Evolutionary conservation across 2,113 vertebrate species (phyloP), one percentile per base, ranked within the genome.

Genomic region (Ascaphus truei): DNA sequence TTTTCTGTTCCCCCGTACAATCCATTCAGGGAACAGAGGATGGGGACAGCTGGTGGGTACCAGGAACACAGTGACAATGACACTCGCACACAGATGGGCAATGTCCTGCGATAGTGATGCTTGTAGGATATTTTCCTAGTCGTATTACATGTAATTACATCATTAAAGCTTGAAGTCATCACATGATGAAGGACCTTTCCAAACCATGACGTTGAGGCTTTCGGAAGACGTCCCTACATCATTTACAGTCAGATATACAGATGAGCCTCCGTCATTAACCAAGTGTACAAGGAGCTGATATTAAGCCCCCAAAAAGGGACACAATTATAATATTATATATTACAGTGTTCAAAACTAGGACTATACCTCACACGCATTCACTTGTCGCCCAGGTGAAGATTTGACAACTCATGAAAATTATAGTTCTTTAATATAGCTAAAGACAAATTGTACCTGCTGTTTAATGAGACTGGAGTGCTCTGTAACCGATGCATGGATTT

Each of bases 81-180:
- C 66, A 59, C 55, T n/a, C 29, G 58, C 55, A 50, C 56, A 68
- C 66, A 68, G 66, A 68, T 68, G 66, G 66, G 41, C 55, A 59
- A 48, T 68, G 66, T 68, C 41, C 53, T 68, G 22, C 53, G 37
- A 25, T 59, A 36, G 20, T 48, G 39, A 29, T 58, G 39, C 20
- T 59, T 20, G 13, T 29, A 48, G 47, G 29, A 47, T 48, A 41
- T 55, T 48, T 7, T 37, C 23, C 30, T 58, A 37, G 34, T 41
- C 33, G 30, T 33, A 57, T 47, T 34, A 65, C 33, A 20, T 36
- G 47, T 51, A 23, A 57, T 67, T 67, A 15, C 36, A 41, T 2
- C 16, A 2, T n/a, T 20, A 39, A 26, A 13, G 20, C 22, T 18
- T 37, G 37, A 11, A 22, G 59, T 8, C 25, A 20, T 12, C 18